Evolutionary conservation across 1,140 invertebrate genomes (phyloP).

Genomic region (Radopholus similis): DNA sequence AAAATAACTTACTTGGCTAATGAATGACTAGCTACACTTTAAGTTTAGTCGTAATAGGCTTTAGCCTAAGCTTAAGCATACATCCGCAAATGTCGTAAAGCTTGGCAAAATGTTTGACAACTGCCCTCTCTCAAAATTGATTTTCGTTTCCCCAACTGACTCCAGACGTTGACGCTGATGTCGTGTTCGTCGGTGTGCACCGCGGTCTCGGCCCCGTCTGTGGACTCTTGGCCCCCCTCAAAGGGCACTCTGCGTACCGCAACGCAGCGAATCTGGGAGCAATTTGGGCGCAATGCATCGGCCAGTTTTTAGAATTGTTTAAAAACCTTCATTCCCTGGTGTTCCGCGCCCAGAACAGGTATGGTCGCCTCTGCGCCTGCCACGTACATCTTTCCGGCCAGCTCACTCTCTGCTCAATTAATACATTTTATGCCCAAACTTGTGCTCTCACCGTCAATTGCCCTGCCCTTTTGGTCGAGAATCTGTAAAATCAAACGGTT

Average conservation of each 20-base stretch:
- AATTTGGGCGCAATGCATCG: neutral
- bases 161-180: slow-evolving; percentile 15
- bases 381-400: slow-evolving; percentile 15
- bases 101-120: no score
- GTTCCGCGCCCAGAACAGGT: slow-evolving; percentile 9
- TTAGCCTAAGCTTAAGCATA: slow-evolving; percentile 1
- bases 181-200: slow-evolving; percentile 29
- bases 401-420: neutral
- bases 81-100: neutral
- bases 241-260: slow-evolving; percentile 27
- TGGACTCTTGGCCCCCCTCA: slow-evolving; percentile 16
- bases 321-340: slow-evolving; percentile 23
- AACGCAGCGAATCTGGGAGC: slow-evolving; percentile 22
- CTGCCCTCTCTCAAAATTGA: no score
- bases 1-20: no score
- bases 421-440: neutral
- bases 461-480: slow-evolving; percentile 5
- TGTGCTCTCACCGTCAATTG: slow-evolving; percentile 21
- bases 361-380: slow-evolving; percentile 26
- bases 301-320: neutral
- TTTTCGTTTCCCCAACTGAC: no score
- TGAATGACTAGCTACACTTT: no score
- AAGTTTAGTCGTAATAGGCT: neutral
- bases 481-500: slow-evolving; percentile 16
- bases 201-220: slow-evolving; percentile 4